These are phyloP conservation scores for Halcyon senegalensis DNA, from an alignment of 2,113 vertebrate species.

Conservation along the genomic window DNA sequence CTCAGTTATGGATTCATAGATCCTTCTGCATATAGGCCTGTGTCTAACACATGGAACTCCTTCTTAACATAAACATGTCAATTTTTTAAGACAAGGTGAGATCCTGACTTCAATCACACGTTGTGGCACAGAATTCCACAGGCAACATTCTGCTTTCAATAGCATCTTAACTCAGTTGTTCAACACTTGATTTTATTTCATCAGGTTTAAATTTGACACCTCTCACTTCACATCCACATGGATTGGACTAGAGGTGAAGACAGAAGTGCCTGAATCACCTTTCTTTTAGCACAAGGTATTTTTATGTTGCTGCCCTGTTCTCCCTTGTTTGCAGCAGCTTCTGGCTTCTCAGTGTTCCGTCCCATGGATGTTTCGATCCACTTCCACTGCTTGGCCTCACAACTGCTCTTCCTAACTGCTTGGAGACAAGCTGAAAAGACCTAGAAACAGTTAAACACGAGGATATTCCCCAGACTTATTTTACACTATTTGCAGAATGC, in stretches of 20 bases:
- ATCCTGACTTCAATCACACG: background rate
- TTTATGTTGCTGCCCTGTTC: background rate
- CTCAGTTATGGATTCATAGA: background rate
- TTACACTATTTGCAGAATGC: constrained; percentile 48
- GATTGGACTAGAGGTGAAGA: background rate
- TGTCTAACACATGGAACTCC: background rate
- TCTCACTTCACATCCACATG: background rate
- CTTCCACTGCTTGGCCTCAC: background rate
- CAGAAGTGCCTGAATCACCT: background rate
- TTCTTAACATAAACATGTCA: background rate
- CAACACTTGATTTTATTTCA: background rate
- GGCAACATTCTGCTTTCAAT: background rate
- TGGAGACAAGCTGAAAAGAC: background rate
- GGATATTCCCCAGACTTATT: constrained; percentile 26
- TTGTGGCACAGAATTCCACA: background rate
- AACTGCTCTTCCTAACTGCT: background rate
- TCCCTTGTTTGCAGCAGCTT: background rate
- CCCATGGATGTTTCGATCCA: background rate
- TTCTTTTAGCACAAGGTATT: background rate
- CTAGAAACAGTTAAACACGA: background rate
- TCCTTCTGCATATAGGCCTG: background rate
- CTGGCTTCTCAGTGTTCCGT: background rate
- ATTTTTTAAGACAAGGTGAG: background rate
- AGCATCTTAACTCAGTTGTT: background rate
- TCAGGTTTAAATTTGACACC: background rate